Evolutionary conservation across 1,140 invertebrate genomes (phyloP), one percentile per base, ranked within the genome.

Genomic region (Capitella teleta): DNA sequence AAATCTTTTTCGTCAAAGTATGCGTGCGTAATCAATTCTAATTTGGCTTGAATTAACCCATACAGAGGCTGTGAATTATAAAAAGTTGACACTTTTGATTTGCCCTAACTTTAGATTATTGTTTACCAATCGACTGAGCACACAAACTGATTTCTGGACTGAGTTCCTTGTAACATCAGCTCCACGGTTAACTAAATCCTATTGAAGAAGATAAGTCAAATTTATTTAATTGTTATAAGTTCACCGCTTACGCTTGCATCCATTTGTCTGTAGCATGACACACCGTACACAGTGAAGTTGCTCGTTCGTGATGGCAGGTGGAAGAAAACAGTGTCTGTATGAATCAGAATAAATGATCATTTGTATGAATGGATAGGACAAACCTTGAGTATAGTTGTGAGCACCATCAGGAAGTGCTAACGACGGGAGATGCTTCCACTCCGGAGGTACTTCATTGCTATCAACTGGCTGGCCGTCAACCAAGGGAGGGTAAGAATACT

Each of bases 231-330:
- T 32, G 8, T 32, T 10, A 32, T n/a, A 32, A 32, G 8, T 32
- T 32, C 30, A 32, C n/a, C 8, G 30, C 8, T 55, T 67, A 93
- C 88, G 75, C 93, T 87, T 14, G 93, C 82, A 60, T 91, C 86
- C 61, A 98, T 98, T 77, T 98, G 95, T 55, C 91, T 78, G 71
- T 95, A 98, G 75, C 95, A 98, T 18, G 94, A 96, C 51, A 98
- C 85, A 6, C 92, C 92, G 78, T 85, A 98, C 8, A 98, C 81
- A 34, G 92, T 95, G 58, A 82, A 55, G n/a, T 50, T 41, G 19
- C 49, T 49, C 5, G 61, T 57, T 46, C 58, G 49, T n/a, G 88
- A 87, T 26, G 93, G 93, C 48, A 98, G 74, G 73, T 94, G 88
- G 72, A 98, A 98, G 74, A 86, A 98, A 47, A 96, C 87, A 0